Evolutionary conservation across 2,888 invertebrate genomes (phyloP).

Genomic region (Spodoptera picta): DNA sequence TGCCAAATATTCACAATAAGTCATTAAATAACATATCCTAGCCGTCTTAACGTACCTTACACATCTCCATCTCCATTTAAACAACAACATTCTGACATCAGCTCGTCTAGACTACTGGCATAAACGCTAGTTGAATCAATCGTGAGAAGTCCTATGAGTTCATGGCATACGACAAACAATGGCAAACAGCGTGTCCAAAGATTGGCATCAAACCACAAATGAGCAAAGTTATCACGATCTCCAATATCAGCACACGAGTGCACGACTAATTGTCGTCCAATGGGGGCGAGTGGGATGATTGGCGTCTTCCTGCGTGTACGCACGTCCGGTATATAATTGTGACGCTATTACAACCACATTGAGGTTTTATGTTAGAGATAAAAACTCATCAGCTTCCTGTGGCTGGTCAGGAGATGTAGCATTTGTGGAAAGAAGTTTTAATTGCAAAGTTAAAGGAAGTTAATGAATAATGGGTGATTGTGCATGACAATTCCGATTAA

Average conservation of each 20-base stretch:
- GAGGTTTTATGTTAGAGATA: constrained; percentile 39
- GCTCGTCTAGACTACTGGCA: too few relatives aligned
- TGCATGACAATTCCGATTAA: too few relatives aligned
- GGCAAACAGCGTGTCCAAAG: background rate
- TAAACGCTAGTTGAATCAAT: too few relatives aligned
- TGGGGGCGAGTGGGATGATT: constrained; percentile 60
- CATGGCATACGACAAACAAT: too few relatives aligned
- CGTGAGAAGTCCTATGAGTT: too few relatives aligned
- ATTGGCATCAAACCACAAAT: constrained; percentile 5
- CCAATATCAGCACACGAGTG: constrained; percentile 35
- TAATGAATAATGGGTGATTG: constrained; percentile 7
- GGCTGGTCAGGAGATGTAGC: constrained; percentile 14
- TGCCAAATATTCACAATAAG: too few relatives aligned
- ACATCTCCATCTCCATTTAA: too few relatives aligned
- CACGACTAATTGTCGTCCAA: constrained; percentile 61
- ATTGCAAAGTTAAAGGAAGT: constrained; percentile 23
- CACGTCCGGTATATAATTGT: constrained; percentile 55
- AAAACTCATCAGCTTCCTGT: constrained; percentile 38
- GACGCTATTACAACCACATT: constrained; percentile 36
- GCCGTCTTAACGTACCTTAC: too few relatives aligned
- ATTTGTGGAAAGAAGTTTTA: constrained; percentile 23
- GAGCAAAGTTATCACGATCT: constrained; percentile 6
- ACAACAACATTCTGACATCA: too few relatives aligned
- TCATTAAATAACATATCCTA: too few relatives aligned
- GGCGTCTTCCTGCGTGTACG: constrained; percentile 63